phyloP scores from a whole-genome alignment of 2,113 vertebrate species.

The Paramormyrops kingsleyae region DNA sequence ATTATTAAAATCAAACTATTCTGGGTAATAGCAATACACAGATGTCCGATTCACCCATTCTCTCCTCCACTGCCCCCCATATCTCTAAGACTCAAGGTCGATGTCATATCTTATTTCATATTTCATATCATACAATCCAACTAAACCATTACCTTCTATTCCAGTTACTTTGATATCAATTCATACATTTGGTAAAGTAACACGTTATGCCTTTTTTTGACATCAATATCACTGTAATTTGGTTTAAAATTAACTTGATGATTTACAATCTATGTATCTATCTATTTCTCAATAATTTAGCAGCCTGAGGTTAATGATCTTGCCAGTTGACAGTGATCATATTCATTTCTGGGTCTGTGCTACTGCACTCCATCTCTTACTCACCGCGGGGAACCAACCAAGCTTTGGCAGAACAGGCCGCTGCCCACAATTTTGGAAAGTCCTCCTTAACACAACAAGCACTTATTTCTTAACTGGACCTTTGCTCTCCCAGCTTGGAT shows the following conservation, averaged over 20 bases:
- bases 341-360: neutral
- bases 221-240: neutral
- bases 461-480: slow-evolving; percentile 3
- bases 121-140: neutral
- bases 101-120: neutral
- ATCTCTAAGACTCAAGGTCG: neutral
- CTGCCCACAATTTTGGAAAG: neutral
- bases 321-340: neutral
- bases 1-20: neutral
- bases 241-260: neutral
- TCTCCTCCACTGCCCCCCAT: neutral
- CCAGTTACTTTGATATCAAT: neutral
- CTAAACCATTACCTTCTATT: neutral
- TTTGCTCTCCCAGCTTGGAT: neutral
- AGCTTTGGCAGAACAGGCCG: neutral
- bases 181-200: neutral
- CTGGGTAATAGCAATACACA: neutral
- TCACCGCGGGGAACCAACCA: neutral
- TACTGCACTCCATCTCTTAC: neutral
- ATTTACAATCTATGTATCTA: neutral
- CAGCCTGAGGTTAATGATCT: neutral
- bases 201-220: neutral
- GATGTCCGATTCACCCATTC: neutral
- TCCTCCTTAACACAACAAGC: neutral
- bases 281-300: neutral